These are phyloP conservation scores for Chionodraco myersi DNA, from an alignment of 2,113 vertebrate species.

Conservation along the genomic window DNA sequence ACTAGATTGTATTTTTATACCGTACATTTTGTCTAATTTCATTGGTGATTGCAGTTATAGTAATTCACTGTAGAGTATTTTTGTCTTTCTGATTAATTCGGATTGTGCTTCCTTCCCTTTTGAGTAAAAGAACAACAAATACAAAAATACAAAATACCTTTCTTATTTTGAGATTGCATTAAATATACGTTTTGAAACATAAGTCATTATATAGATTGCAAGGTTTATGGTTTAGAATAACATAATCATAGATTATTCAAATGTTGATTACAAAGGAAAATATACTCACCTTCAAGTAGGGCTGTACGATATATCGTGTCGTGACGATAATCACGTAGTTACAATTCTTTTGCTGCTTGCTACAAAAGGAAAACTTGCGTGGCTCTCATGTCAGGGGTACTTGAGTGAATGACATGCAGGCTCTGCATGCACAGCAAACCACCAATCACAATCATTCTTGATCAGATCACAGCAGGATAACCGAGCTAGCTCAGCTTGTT, in stretches of 20 bases:
- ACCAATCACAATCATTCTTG: no score
- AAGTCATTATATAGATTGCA: neutral
- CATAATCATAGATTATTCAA: neutral
- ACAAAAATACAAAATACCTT: neutral
- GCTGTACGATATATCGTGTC: no score
- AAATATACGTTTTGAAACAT: neutral
- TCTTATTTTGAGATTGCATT: neutral
- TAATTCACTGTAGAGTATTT: no score
- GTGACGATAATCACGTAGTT: no score
- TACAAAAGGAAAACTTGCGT: no score
- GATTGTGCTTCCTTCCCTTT: neutral
- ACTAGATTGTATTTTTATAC: neutral
- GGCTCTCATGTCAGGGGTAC: no score
- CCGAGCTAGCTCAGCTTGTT: no score
- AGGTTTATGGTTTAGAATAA: neutral
- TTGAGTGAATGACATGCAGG: no score
- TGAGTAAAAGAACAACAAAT: neutral
- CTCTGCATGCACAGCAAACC: no score
- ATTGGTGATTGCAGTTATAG: neutral
- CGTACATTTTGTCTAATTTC: no score
- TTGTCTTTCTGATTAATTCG: neutral
- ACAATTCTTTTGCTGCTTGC: no score
- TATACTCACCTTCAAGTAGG: neutral
- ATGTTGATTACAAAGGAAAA: neutral
- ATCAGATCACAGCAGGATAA: no score